These are phyloP conservation scores for Physeter macrocephalus DNA, from an alignment of 2,113 vertebrate genomes.

Conservation along the genomic window DNA sequence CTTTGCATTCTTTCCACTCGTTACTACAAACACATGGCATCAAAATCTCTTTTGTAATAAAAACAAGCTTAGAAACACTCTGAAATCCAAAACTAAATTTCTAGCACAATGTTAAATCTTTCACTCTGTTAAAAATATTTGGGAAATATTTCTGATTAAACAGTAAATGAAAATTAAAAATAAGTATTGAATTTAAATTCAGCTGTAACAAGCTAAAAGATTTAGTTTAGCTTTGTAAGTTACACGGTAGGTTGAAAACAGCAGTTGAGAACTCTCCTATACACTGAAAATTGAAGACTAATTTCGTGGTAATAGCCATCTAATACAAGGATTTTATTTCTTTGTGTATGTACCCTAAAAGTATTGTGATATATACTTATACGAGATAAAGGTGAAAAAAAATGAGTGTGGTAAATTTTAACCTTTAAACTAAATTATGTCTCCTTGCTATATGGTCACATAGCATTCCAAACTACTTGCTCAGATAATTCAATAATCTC, in stretches of 20 bases:
- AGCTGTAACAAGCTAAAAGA: background rate
- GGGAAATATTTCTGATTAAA: background rate
- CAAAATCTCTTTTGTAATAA: background rate
- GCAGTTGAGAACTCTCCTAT: background rate
- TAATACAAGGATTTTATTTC: background rate
- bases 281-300: background rate
- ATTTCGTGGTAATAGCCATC: background rate
- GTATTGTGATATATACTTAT: background rate
- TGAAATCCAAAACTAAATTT: constrained; percentile 7
- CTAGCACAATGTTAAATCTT: background rate
- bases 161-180: background rate
- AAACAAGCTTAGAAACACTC: background rate
- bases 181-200: background rate
- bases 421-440: background rate
- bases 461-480: background rate
- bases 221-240: background rate
- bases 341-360: background rate
- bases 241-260: background rate
- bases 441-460: background rate
- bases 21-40: background rate
- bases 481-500: background rate
- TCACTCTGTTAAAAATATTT: background rate
- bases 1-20: background rate
- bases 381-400: background rate
- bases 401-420: background rate